Conservation (phyloP, 2,797 vertebrate species). For the Lophius americanus region DNA sequence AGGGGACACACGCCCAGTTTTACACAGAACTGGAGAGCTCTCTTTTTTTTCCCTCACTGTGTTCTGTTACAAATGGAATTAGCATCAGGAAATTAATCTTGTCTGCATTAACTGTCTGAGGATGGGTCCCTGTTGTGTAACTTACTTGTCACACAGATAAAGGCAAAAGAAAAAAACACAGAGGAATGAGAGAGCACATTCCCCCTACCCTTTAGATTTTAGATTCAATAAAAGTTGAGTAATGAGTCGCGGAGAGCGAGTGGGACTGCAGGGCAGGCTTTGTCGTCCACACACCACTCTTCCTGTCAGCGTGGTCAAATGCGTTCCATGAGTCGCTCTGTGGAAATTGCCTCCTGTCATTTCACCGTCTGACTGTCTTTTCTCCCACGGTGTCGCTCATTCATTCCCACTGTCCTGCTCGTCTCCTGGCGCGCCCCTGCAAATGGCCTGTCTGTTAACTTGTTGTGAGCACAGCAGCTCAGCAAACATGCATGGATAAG, state of each 20-base stretch:
- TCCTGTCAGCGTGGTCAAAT: constrained; percentile 39
- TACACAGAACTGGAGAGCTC: constrained; percentile 48
- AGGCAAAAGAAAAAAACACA: constrained; percentile 13
- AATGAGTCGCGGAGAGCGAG: constrained; percentile 54
- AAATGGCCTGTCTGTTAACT: constrained; percentile 43
- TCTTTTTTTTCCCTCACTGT: constrained; percentile 26
- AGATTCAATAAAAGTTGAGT: constrained; percentile 76
- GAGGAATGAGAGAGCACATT: constrained; percentile 35
- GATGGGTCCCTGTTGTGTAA: constrained; percentile 65
- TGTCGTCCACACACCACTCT: constrained; percentile 29
- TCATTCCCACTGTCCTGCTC: constrained; percentile 43
- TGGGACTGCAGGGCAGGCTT: constrained; percentile 42
- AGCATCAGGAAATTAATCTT: constrained; percentile 80
- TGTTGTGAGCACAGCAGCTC: constrained; percentile 37
- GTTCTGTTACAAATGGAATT: constrained; percentile 73
- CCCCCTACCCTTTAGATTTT: constrained; percentile 58
- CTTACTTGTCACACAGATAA: constrained; percentile 50
- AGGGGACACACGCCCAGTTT: constrained; percentile 75
- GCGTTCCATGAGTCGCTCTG: constrained; percentile 73
- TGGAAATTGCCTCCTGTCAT: constrained; percentile 67
- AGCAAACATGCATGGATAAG: constrained; percentile 46
- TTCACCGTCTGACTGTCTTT: constrained; percentile 40
- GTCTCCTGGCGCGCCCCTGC: constrained; percentile 38
- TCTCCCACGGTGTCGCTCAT: constrained; percentile 42
- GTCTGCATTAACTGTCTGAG: constrained; percentile 75